Evolutionary conservation across 1,140 invertebrate genomes (phyloP), one percentile per base, ranked within the genome.

Genomic region (Magallana ariakensis): DNA sequence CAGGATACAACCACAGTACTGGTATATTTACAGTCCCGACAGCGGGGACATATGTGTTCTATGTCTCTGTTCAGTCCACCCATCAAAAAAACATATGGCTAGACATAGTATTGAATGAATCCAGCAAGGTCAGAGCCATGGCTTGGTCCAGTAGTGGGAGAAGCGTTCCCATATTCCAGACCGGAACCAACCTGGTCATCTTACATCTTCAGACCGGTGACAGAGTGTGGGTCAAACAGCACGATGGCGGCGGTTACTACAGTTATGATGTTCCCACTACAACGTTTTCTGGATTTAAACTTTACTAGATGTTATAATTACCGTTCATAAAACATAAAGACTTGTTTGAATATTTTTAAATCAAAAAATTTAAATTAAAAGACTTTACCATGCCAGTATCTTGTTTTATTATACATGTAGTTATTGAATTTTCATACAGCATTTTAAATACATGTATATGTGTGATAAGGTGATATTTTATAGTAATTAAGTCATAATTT

Each of bases 281-380:
- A 11, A 70, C 62, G 11, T 70, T 70, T 10, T 70, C 62, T 70
- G 62, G 62, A 22, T 70, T 70, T 70, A n/a, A 70, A 19, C 19
- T 70, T 22, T 26, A 22, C 19, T 70, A 70, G 19, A 0, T 46
- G 0, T 46, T 2, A 46, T 46, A 46, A 46, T 46, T 46, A 46
- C 33, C 33, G 33, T 46, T 46, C 0, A 46, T 46, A 46, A 46
- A 46, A 5, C 33, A 46, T 3, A 46, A 46, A 46, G 5, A 46
- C 1, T 46, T 46, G 33, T 46, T 46, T 46, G 33, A 46, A 46
- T 46, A 46, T 4, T 46, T 46, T 46, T 0, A 46, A 46, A 46
- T 46, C 2, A 46, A 46, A 46, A 46, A 46, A 2, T 46, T 46
- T 46, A 2, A 46, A 46, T 46, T 46, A 4, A 46, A 46, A 46